These are phyloP conservation scores for Pecten maximus DNA, from an alignment of 2,888 invertebrate species.

Conservation along the genomic window DNA sequence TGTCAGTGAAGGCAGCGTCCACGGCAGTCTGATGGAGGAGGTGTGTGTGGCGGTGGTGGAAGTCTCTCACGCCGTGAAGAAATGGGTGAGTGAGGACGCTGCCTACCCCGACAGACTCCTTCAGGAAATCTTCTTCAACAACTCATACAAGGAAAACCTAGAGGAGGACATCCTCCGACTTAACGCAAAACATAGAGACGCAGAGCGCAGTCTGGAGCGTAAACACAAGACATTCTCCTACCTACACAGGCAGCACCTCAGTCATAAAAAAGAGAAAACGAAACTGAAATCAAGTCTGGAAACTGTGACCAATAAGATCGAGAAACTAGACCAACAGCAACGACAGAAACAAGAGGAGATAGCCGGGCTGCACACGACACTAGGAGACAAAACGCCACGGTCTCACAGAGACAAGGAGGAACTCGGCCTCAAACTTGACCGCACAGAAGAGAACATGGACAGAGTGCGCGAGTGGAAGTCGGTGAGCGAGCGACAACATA, in stretches of 20 bases:
- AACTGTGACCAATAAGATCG: conserved; percentile 66
- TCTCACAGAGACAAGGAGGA: conserved; percentile 66
- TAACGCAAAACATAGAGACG: conserved; percentile 55
- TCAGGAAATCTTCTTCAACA: conserved; percentile 69
- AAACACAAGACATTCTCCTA: conserved; percentile 59
- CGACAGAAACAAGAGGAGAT: conserved; percentile 64
- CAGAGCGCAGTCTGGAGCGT: conserved; percentile 62
- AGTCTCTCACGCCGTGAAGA: conserved; percentile 66
- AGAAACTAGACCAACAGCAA: conserved; percentile 62
- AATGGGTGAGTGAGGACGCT: conserved; percentile 71
- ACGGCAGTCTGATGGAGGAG: conserved; percentile 67
- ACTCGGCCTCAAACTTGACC: conserved; percentile 58
- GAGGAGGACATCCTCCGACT: conserved; percentile 64
- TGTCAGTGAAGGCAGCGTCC: conserved; percentile 62
- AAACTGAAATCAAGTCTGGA: conserved; percentile 68
- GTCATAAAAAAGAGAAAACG: conserved; percentile 65
- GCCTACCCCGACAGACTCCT: conserved; percentile 70
- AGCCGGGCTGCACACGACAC: conserved; percentile 63
- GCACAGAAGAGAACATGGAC: conserved; percentile 60
- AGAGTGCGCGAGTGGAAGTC: conserved; percentile 64
- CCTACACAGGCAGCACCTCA: conserved; percentile 61
- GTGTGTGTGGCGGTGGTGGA: conserved; percentile 71
- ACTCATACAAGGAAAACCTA: conserved; percentile 68
- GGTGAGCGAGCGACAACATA: conserved; percentile 62
- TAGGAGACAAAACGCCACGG: conserved; percentile 58